A percentile compares a stretch with the other conserved stretches of the same genome.
Evolutionary conservation across 2,113 vertebrate genomes (phyloP).

Genomic region (Lutjanus erythropterus): DNA sequence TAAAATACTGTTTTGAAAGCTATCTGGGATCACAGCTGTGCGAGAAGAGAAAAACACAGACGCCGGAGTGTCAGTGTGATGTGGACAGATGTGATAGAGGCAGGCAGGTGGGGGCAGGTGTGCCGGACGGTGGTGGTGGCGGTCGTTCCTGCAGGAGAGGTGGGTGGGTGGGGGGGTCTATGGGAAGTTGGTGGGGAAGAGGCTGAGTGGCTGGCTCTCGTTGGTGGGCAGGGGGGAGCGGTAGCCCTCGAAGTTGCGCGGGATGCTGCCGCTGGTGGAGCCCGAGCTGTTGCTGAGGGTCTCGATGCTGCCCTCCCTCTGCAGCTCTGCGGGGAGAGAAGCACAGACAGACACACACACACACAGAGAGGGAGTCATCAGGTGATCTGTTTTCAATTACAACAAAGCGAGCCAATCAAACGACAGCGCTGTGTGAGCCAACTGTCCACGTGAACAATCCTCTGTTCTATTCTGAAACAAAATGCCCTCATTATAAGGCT

Average conservation of each 20-base stretch:
- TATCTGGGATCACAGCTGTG: not conserved
- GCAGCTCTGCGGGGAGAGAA: slow-evolving; percentile 88
- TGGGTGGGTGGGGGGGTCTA: slow-evolving; percentile 79
- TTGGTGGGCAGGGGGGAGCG: slow-evolving; percentile 96
- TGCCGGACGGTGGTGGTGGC: slow-evolving; percentile 1
- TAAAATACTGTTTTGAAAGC: not conserved
- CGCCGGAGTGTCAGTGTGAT: not conserved
- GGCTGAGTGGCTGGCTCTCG: slow-evolving; percentile 96
- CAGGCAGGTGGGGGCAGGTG: slow-evolving; percentile 9
- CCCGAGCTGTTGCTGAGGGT: slow-evolving; percentile 99
- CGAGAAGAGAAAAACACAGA: slow-evolving; percentile 18
- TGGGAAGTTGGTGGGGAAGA: slow-evolving; percentile 94
- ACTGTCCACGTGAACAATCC: not conserved
- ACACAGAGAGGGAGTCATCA: not conserved
- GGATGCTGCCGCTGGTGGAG: slow-evolving; percentile 98
- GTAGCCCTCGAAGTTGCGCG: slow-evolving; percentile 96
- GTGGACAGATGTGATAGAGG: not conserved
- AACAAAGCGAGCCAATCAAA: slow-evolving; percentile 9
- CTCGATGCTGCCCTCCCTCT: slow-evolving; percentile 99
- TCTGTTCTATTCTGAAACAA: not conserved
- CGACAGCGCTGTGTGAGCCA: not conserved
- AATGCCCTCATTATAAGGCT: not conserved
- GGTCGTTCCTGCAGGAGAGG: not conserved
- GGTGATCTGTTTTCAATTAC: slow-evolving; percentile 19
- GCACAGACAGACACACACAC: not conserved